Base-by-base conservation (phyloP, 2,797 vertebrate genomes). In the Trematomus bernacchii region DNA sequence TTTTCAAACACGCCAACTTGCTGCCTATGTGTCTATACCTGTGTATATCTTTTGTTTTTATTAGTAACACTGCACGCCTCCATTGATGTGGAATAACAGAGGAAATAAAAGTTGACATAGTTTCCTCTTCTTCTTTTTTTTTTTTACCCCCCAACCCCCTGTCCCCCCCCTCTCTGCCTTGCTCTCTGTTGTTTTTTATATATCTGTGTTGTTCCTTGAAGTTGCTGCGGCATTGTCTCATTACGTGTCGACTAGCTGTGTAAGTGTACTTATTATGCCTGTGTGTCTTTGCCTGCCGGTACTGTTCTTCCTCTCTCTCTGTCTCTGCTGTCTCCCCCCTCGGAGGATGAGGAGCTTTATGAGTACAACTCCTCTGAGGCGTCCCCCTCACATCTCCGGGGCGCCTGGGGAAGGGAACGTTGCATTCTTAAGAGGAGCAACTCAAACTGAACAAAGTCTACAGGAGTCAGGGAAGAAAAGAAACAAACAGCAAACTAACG, bases 41-140 rank as follows among this genome's bases (percentile, higher is more conserved):
- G 87, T 93, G 89, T 90, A 79, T 87, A 69, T 80, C 84, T 93
- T 87, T 91, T 92, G 91, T 94, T 94, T 92, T 93, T 95, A 94
- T 94, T 94, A 94, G 90, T 91, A 92, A 89, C 91, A 33, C 87
- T 44, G 88, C 90, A 52, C 73, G 91, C 80, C 82, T 85, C 92
- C 91, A 94, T 95, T 96, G 95, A 95, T 95, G 93, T 95, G 75
- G 91, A 93, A 93, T 93, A 93, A 93, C 93, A 93, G 90, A 84
- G 90, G 92, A 93, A 94, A 95, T 94, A 92, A 94, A 94, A 95
- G 93, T 93, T 94, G 94, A 95, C 94, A 94, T 92, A 94, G 92
- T 94, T 91, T 92, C 90, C 89, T 84, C 55, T 43, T 79, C 85
- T 64, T 47, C 66, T 64, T 80, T 69, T 74, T 69, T 81, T 68